A percentile compares a stretch with the other conserved stretches of the same genome.
phyloP scores from a whole-genome alignment of 2,113 vertebrate genomes.

The Bombycilla garrulus region DNA sequence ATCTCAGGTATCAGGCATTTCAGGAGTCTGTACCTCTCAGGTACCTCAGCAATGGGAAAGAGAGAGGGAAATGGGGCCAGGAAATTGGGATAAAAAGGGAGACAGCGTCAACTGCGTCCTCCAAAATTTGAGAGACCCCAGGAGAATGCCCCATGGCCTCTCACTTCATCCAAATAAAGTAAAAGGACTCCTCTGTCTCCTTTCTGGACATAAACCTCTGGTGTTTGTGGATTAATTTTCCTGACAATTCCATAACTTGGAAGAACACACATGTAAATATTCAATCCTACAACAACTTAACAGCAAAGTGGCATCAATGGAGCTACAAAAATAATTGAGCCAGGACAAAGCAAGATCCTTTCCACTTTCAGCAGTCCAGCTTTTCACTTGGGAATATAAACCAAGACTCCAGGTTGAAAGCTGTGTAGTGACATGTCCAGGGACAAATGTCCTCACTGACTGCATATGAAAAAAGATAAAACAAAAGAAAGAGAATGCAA shows the following conservation, averaged over 20 bases:
- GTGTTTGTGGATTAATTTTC: too few species aligned
- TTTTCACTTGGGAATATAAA: background rate
- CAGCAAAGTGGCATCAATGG: background rate
- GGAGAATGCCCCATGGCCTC: too few species aligned
- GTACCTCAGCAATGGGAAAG: too few species aligned
- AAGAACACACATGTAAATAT: background rate
- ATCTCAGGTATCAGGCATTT: too few species aligned
- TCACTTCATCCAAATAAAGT: too few species aligned
- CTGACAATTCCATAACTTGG: background rate
- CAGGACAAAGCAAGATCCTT: background rate
- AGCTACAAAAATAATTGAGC: background rate
- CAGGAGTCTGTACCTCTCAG: too few species aligned
- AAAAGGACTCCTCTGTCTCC: too few species aligned
- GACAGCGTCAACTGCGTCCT: too few species aligned
- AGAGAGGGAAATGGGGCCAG: too few species aligned
- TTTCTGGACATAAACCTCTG: too few species aligned
- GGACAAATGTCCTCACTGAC: background rate
- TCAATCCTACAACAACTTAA: background rate
- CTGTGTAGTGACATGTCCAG: background rate
- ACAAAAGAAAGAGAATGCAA: background rate
- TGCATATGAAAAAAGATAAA: background rate
- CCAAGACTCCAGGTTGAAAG: background rate
- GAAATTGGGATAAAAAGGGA: too few species aligned
- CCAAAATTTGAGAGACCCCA: too few species aligned
- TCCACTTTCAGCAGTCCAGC: background rate